Evolutionary conservation across 2,888 invertebrate species (phyloP), one percentile per base, ranked within the genome.

Genomic region (Apomyelois bistriatella): DNA sequence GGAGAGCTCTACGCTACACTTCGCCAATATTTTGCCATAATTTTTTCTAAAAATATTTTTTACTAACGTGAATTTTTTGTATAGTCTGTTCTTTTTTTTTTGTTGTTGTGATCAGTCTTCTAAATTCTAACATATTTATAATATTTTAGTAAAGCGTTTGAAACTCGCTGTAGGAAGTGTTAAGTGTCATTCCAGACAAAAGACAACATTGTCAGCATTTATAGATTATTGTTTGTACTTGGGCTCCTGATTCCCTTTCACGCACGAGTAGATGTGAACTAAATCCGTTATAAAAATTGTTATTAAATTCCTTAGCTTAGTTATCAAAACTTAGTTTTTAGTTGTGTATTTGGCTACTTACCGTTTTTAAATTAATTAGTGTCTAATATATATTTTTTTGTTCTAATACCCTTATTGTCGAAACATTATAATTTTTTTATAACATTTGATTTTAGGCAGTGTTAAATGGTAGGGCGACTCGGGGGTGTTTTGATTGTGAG

Each of bases 121-220:
- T 65, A 83, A 81, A 82, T 82, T 83, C 66, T 81, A 82, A 81
- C 72, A 69, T 79, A 75, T 76, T 77, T 79, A 76, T 76, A 41
- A 59, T 62, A 67, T 65, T 73, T 74, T 74, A 74, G 66, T 68
- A 66, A 68, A 65, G 65, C 65, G 66, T 70, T 77, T 70, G 70
- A 73, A 80, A 76, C 65, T 74, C 61, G 60, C 64, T 68, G 60
- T 72, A 72, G 68, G 69, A 70, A 72, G 63, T 72, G 76, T 72
- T 75, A 75, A 82, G 85, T 85, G 85, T 90, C 89, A 90, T 90
- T 90, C 89, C 89, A 89, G 85, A 85, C 83, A 88, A 90, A 89
- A 90, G 89, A 89, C 88, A 88, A 79, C 79, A 74, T 84, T 86
- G 88, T 87, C 89, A 79, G 89, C 89, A 90, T 90, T 90, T 90